These are phyloP conservation scores for Phalloptychus januarius DNA, from an alignment of 2,797 vertebrate genomes.

Conservation along the genomic window DNA sequence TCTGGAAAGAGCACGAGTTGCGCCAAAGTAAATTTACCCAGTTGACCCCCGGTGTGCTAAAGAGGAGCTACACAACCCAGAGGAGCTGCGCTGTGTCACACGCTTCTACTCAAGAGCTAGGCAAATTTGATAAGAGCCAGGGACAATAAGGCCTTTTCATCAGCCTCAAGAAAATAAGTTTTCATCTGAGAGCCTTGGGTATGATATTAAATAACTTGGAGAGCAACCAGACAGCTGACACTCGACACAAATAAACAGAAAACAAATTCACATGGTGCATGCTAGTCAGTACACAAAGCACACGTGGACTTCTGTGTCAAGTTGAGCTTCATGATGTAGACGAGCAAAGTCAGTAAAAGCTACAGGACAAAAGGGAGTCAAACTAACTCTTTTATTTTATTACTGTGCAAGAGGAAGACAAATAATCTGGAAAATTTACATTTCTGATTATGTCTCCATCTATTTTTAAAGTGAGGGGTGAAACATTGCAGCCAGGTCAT, in stretches of 20 bases:
- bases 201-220: constrained; percentile 66
- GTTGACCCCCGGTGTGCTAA: constrained; percentile 26
- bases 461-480: neutral
- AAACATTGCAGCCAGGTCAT: neutral
- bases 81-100: constrained; percentile 73
- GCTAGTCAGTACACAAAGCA: neutral
- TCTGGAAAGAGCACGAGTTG: constrained; percentile 33
- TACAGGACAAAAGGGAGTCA: neutral
- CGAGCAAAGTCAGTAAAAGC: neutral
- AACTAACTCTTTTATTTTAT: neutral
- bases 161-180: constrained; percentile 45
- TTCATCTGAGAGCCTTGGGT: constrained; percentile 52
- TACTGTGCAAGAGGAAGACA: neutral
- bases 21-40: constrained; percentile 60
- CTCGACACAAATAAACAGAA: constrained; percentile 32
- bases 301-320: constrained; percentile 13
- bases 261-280: constrained; percentile 8
- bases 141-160: constrained; percentile 74
- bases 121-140: constrained; percentile 67
- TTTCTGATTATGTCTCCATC: neutral
- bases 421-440: neutral
- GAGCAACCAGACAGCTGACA: constrained; percentile 49
- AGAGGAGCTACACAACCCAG: constrained; percentile 64
- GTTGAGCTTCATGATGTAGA: neutral
- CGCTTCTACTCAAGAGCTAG: constrained; percentile 65